These are phyloP conservation scores for Coregonus sp. DNA, from an alignment of 2,797 vertebrate genomes.

Conservation along the genomic window DNA sequence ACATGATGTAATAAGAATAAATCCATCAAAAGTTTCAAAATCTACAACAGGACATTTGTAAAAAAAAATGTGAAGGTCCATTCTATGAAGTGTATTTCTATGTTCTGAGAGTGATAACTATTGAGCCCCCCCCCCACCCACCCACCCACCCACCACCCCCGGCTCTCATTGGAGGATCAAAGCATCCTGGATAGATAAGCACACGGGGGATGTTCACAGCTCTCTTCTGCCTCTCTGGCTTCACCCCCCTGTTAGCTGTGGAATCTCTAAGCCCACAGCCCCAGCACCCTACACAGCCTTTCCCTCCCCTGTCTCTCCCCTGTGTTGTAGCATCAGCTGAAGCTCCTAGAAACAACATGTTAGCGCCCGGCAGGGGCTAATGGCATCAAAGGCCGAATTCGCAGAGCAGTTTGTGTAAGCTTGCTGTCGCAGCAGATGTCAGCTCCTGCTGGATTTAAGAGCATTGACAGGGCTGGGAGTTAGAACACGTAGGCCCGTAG, in stretches of 20 bases:
- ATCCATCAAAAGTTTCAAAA: not conserved
- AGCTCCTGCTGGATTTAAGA: conserved; percentile 59
- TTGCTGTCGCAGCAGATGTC: conserved; percentile 73
- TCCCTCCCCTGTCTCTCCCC: not conserved
- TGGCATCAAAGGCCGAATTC: conserved; percentile 75
- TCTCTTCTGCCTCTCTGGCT: conserved; percentile 35
- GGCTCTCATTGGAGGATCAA: conserved; percentile 22
- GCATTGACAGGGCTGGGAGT: conserved; percentile 32
- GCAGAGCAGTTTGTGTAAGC: conserved; percentile 72
- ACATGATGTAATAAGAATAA: not conserved
- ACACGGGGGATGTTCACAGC: conserved; percentile 31
- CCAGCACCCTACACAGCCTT: conserved; percentile 13
- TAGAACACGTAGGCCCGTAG: not conserved
- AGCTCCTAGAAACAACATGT: conserved; percentile 52
- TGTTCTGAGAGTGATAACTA: not conserved
- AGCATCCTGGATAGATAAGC: conserved; percentile 26
- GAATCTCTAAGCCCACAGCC: conserved; percentile 61
- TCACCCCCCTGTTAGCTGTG: conserved; percentile 48
- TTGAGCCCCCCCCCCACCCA: not conserved
- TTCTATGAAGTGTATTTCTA: not conserved
- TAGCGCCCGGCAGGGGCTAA: conserved; percentile 47
- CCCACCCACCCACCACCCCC: not conserved
- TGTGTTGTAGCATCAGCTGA: conserved; percentile 50
- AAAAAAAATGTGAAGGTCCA: not conserved
- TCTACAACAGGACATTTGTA: not conserved